Evolutionary conservation across 2,888 invertebrate species (phyloP).

Genomic region (Eupeodes latifasciatus): DNA sequence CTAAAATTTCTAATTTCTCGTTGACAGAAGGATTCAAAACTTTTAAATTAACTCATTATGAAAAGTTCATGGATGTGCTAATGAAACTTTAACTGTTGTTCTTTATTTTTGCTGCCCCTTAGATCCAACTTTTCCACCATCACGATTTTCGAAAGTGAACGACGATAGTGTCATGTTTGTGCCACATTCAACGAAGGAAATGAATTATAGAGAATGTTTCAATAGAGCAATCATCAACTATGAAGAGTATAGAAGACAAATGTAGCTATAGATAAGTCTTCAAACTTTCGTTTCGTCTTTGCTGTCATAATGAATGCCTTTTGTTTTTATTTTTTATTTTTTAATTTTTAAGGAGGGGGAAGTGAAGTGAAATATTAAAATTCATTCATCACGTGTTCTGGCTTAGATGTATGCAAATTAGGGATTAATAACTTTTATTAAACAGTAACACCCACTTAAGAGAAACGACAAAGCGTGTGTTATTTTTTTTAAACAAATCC

Average conservation of each 20-base stretch:
- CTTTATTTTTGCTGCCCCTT: not conserved
- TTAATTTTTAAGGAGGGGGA: no score
- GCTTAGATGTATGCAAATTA: no score
- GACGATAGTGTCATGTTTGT: not conserved
- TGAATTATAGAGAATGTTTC: conserved; percentile 2
- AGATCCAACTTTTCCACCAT: not conserved
- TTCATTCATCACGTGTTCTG: no score
- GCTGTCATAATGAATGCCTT: not conserved
- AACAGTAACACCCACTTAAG: no score
- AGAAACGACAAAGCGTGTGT: no score
- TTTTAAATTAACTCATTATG: conserved; percentile 11
- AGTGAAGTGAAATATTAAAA: no score
- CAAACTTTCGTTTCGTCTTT: not conserved
- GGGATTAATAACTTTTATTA: no score
- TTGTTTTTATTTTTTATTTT: not conserved
- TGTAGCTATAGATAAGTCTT: not conserved
- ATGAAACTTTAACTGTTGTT: not conserved
- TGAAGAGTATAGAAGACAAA: not conserved
- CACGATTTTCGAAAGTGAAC: no score
- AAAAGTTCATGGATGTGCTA: not conserved
- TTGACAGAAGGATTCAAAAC: not conserved
- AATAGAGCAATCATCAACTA: conserved; percentile 13
- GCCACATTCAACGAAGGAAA: not conserved
- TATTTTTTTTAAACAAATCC: no score
- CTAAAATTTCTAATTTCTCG: not conserved